These are phyloP conservation scores for Rhabditophanes sp. DNA, from an alignment of 2,888 invertebrate species.

Conservation along the genomic window DNA sequence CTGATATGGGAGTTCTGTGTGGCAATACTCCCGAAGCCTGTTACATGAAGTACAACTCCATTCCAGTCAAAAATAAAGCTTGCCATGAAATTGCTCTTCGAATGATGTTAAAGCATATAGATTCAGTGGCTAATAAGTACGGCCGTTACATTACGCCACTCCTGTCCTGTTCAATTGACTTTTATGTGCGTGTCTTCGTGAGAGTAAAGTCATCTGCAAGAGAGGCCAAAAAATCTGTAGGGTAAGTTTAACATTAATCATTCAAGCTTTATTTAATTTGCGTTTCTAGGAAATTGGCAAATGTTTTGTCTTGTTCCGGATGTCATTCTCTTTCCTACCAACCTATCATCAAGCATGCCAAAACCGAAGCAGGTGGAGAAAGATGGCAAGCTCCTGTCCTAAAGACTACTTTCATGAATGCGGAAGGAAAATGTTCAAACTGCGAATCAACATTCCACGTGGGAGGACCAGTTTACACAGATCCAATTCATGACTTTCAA, in stretches of 20 bases:
- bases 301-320: conserved; percentile 74
- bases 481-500: conserved; percentile 61
- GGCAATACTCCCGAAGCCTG: conserved; percentile 90
- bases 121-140: conserved; percentile 77
- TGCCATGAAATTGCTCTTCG: conserved; percentile 95
- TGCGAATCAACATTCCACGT: conserved; percentile 50
- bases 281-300: conserved; percentile 59
- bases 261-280: background rate
- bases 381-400: conserved; percentile 14
- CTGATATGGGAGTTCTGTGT: conserved; percentile 80
- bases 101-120: conserved; percentile 73
- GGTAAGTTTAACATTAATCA: conserved; percentile 48
- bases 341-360: conserved; percentile 53
- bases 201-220: conserved; percentile 63
- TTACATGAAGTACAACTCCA: conserved; percentile 74
- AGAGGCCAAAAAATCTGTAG: conserved; percentile 69
- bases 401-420: conserved; percentile 9
- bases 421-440: background rate
- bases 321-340: conserved; percentile 67
- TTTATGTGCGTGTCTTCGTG: conserved; percentile 85
- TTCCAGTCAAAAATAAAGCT: conserved; percentile 65
- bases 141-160: conserved; percentile 78
- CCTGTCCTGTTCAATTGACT: conserved; percentile 78
- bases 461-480: conserved; percentile 87
- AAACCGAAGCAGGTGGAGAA: conserved; percentile 19